Conservation (phyloP, 1,140 invertebrate genomes). For the Chelonus insularis region DNA sequence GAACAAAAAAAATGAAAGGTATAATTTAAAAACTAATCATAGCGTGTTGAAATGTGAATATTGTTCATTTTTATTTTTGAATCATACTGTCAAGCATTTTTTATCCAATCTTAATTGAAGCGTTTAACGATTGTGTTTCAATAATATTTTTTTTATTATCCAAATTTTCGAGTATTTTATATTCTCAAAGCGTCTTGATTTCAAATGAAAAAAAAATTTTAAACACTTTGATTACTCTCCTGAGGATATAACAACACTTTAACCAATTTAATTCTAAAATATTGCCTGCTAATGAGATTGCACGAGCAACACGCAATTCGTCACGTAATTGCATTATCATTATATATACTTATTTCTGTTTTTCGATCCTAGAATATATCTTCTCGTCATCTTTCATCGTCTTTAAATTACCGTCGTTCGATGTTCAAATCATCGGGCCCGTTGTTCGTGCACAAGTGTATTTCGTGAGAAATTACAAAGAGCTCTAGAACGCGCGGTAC, state of each 20-base stretch:
- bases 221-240: background rate
- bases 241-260: conserved; percentile 19
- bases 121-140: no score
- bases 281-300: conserved; percentile 57
- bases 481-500: background rate
- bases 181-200: background rate
- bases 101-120: no score
- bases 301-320: conserved; percentile 22
- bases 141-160: no score
- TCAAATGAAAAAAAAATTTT: background rate
- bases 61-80: no score
- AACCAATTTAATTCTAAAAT: conserved; percentile 57
- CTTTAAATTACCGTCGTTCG: conserved; percentile 9
- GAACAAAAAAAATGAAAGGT: no score
- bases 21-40: no score
- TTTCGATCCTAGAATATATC: conserved; percentile 10
- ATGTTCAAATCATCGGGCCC: background rate
- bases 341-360: conserved; percentile 37
- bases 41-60: no score
- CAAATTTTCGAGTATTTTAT: no score
- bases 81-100: no score
- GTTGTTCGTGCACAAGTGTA: background rate
- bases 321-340: conserved; percentile 41
- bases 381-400: conserved; percentile 3
- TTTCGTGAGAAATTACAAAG: conserved; percentile 26